These are phyloP conservation scores for Tenualosa thibaudeaui DNA, from an alignment of 2,797 vertebrate genomes.

Conservation along the genomic window DNA sequence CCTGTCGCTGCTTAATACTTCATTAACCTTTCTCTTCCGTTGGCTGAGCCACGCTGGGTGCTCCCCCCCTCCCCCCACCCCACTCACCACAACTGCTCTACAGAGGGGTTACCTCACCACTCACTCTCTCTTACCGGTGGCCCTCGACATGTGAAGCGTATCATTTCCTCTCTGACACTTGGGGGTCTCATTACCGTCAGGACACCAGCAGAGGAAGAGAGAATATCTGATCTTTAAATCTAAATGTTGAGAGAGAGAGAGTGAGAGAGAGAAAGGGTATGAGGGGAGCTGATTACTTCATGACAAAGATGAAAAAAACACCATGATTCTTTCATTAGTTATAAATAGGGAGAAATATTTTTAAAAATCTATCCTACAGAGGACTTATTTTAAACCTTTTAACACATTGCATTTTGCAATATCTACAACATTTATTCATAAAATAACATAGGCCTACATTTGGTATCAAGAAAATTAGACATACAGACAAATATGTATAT, in stretches of 20 bases:
- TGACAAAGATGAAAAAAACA: neutral
- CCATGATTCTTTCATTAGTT: neutral
- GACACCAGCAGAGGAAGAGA: neutral
- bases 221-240: neutral
- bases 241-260: neutral
- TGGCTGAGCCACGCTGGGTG: conserved; percentile 10
- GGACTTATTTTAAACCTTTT: neutral
- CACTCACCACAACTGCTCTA: neutral
- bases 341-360: neutral
- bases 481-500: neutral
- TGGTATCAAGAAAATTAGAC: neutral
- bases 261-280: neutral
- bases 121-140: neutral
- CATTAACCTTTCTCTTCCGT: conserved; percentile 18
- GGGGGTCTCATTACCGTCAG: conserved; percentile 4
- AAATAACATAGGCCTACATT: neutral
- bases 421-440: neutral
- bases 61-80: neutral
- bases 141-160: neutral
- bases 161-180: conserved; percentile 17
- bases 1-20: conserved; percentile 7
- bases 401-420: neutral
- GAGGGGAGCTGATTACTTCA: neutral
- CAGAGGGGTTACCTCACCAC: neutral
- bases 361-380: neutral